Percentiles rank a stretch among this genome's conserved stretches.
These are phyloP conservation scores for Lanistes nyassanus DNA, from an alignment of 1,140 invertebrate genomes.

Conservation along the genomic window DNA sequence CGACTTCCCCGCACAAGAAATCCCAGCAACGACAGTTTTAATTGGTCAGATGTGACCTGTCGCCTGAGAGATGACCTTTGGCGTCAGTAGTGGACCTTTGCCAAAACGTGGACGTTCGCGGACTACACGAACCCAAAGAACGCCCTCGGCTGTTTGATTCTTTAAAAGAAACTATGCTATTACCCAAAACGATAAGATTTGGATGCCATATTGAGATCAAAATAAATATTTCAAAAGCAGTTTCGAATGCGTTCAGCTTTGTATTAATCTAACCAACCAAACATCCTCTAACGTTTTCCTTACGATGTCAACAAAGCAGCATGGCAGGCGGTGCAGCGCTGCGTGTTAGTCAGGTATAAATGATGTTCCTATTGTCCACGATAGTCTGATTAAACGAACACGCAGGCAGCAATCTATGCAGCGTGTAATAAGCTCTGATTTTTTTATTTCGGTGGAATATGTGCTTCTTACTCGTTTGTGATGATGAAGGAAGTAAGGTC, in stretches of 20 bases:
- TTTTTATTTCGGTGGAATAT: no score
- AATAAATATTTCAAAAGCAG: no score
- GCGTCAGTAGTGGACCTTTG: neutral
- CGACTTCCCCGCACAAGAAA: neutral
- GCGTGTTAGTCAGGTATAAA: slow-evolving; percentile 23
- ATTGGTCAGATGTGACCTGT: slow-evolving; percentile 25
- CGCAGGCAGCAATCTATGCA: no score
- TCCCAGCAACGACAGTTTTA: neutral
- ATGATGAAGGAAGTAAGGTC: no score
- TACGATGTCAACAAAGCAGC: slow-evolving; percentile 20
- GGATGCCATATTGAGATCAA: no score
- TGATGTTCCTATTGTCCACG: neutral
- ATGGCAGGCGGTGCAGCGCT: slow-evolving; percentile 21
- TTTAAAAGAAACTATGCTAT: neutral
- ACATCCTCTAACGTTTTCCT: neutral
- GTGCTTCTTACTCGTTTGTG: no score
- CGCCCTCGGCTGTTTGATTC: neutral
- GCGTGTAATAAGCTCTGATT: no score
- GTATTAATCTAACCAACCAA: slow-evolving; percentile 6
- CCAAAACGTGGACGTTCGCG: neutral
- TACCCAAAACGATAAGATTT: neutral
- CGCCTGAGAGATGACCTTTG: slow-evolving; percentile 24
- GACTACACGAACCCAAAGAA: neutral
- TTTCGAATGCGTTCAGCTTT: neutral
- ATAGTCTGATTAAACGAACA: no score